Conservation (phyloP, 2,888 invertebrate species). For the Drosophila stalkeri region DNA sequence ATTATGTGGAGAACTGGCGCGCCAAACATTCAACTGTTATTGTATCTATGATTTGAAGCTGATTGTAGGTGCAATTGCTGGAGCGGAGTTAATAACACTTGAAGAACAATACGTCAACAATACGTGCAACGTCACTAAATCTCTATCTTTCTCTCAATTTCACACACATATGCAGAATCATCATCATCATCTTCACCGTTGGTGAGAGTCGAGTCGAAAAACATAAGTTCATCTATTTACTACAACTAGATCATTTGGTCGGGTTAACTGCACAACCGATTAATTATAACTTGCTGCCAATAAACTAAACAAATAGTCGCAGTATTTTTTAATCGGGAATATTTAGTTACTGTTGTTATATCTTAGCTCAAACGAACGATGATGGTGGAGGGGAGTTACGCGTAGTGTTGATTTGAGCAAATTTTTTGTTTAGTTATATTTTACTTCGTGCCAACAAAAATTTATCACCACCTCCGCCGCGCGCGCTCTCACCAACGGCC, state of each 20-base stretch:
- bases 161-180: conserved; percentile 37
- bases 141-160: background rate
- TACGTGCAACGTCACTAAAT: conserved; percentile 21
- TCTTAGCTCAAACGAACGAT: conserved; percentile 19
- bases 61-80: conserved; percentile 37
- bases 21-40: conserved; percentile 47
- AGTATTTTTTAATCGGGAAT: conserved; percentile 25
- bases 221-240: conserved; percentile 33
- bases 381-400: conserved; percentile 23
- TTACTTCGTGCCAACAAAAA: conserved; percentile 79
- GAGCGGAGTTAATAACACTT: conserved; percentile 15
- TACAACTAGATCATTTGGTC: conserved; percentile 16
- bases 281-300: conserved; percentile 36
- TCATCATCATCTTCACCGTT: conserved; percentile 30
- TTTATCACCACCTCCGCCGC: conserved; percentile 65
- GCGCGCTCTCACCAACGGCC: conserved; percentile 28
- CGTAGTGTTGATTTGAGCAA: conserved; percentile 45
- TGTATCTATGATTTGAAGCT: conserved; percentile 29
- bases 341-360: conserved; percentile 27
- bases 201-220: conserved; percentile 33
- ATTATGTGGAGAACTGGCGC: conserved; percentile 25
- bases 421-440: conserved; percentile 67
- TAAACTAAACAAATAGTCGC: conserved; percentile 36
- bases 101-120: conserved; percentile 20
- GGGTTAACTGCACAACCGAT: conserved; percentile 5